Conservation (phyloP, 37 sponge, comb jelly and placozoan species). For the Chondrosia reniformis region DNA sequence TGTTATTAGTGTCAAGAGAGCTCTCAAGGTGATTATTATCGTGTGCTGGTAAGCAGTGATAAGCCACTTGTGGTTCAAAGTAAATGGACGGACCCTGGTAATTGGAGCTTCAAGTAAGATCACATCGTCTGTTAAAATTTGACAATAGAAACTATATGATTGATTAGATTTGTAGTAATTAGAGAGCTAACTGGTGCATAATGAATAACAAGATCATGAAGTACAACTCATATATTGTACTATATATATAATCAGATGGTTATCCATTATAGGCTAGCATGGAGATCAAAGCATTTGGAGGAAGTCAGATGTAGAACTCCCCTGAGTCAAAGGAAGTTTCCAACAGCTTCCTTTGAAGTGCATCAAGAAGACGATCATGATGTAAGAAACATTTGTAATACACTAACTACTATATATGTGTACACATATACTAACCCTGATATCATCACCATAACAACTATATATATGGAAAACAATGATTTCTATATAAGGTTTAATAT, state of each 20-base stretch:
- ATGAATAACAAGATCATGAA: no score
- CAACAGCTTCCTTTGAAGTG: constrained; percentile 3
- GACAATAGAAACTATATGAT: no score
- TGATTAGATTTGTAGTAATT: no score
- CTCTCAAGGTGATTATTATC: constrained; percentile 12
- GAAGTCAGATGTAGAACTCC: background rate
- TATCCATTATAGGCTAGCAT: no score
- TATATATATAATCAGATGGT: no score
- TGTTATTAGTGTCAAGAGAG: constrained; percentile 7
- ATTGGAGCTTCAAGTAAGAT: constrained; percentile 18
- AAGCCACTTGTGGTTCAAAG: background rate
- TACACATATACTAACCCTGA: background rate
- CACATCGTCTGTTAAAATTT: no score
- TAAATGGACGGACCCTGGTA: background rate
- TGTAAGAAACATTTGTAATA: background rate
- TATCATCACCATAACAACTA: no score
- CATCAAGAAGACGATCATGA: no score
- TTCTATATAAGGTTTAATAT: no score
- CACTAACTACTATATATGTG: background rate
- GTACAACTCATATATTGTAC: no score
- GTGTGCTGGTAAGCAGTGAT: background rate
- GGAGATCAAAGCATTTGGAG: constrained; percentile 12
- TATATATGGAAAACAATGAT: no score
- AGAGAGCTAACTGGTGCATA: no score
- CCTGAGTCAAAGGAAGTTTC: background rate